Evolutionary conservation across 1,140 invertebrate genomes (phyloP).

Genomic region (Drosophila busckii): DNA sequence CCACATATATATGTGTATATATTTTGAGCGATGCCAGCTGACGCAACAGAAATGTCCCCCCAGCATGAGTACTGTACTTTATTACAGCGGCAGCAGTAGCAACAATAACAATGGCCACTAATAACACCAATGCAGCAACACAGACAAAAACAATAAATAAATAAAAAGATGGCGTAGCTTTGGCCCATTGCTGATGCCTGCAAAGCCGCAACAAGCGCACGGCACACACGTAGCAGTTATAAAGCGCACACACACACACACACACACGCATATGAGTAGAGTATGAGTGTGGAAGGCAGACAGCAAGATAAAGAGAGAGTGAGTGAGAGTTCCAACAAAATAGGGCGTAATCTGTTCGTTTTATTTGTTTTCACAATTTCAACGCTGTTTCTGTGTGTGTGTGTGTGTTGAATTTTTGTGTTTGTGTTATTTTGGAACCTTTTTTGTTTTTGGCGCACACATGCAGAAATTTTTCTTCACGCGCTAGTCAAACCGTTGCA

Average conservation of each 20-base stretch:
- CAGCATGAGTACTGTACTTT: slow-evolving; percentile 56
- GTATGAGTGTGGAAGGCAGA: background rate
- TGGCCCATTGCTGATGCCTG: slow-evolving; percentile 64
- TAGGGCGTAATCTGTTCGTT: slow-evolving; percentile 46
- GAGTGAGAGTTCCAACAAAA: background rate
- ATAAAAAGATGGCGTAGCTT: slow-evolving; percentile 70
- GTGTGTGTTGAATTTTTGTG: slow-evolving; percentile 12
- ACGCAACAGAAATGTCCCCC: slow-evolving; percentile 39
- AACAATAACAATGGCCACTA: slow-evolving; percentile 38
- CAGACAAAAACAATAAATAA: slow-evolving; percentile 76
- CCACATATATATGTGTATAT: slow-evolving; percentile 24
- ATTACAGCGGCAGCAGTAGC: slow-evolving; percentile 40
- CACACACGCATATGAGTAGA: background rate
- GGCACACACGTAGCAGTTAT: slow-evolving; percentile 61
- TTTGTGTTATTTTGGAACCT: slow-evolving; percentile 42
- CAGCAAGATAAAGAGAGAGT: background rate
- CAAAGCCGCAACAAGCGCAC: slow-evolving; percentile 59
- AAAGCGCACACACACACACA: slow-evolving; percentile 32
- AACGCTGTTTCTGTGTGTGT: slow-evolving; percentile 32
- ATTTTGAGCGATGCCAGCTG: slow-evolving; percentile 68
- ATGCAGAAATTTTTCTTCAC: slow-evolving; percentile 74
- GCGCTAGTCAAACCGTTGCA: slow-evolving; percentile 73
- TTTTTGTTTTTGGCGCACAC: slow-evolving; percentile 56
- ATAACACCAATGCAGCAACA: slow-evolving; percentile 72
- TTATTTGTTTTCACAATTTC: slow-evolving; percentile 70